Conservation (phyloP, 2,113 vertebrate species). For the Motacilla tschutschensis region DNA sequence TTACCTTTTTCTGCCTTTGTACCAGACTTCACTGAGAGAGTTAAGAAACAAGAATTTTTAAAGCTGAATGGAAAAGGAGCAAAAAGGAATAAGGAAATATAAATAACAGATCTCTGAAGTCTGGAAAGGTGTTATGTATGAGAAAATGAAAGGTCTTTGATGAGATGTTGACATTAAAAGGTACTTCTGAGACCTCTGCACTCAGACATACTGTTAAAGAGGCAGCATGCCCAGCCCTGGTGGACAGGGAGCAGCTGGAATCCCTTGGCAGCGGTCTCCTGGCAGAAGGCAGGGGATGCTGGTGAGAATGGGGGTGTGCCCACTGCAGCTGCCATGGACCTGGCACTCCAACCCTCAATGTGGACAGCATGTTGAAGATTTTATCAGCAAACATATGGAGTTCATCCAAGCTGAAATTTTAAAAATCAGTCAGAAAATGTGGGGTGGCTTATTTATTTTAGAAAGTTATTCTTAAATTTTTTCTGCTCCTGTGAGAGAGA, state of each 20-base stretch:
- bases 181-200: not conserved
- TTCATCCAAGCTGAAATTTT: not conserved
- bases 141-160: conserved; percentile 23
- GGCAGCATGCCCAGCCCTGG: rapidly evolving
- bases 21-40: not conserved
- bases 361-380: not conserved
- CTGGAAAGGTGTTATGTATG: conserved; percentile 2
- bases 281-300: not conserved
- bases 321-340: not conserved
- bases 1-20: not conserved
- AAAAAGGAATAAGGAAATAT: not conserved
- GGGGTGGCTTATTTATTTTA: not conserved
- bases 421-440: not conserved
- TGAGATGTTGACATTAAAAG: not conserved
- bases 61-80: not conserved
- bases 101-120: conserved; percentile 36
- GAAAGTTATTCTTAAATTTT: not conserved
- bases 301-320: not conserved
- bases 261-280: rapidly evolving
- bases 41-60: not conserved
- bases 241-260: not conserved
- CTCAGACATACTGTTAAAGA: not conserved
- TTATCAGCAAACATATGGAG: not conserved
- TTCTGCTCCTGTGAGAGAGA: not conserved
- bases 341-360: not conserved